Evolutionary conservation across 2,113 vertebrate species (phyloP).

Genomic region (Cheilinus undulatus): DNA sequence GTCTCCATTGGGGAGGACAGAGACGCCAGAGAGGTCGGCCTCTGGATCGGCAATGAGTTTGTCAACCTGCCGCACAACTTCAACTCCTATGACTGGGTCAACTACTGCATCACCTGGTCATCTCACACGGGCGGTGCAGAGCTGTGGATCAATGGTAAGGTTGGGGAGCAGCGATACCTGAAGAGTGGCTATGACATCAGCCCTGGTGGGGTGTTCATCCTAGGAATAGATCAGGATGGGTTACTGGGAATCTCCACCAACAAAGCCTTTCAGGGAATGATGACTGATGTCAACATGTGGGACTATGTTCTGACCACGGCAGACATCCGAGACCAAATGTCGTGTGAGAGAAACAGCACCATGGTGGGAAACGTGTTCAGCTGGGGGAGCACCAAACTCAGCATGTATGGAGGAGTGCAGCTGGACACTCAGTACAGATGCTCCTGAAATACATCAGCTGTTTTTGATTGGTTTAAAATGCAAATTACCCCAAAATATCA

Average conservation of each 20-base stretch:
- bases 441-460: slow-evolving; percentile 46
- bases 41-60: slow-evolving; percentile 84
- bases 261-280: slow-evolving; percentile 80
- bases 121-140: slow-evolving; percentile 75
- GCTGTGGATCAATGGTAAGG: slow-evolving; percentile 84
- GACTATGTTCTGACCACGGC: slow-evolving; percentile 78
- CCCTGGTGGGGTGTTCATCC: slow-evolving; percentile 75
- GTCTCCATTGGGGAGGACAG: slow-evolving; percentile 72
- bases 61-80: slow-evolving; percentile 81
- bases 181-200: slow-evolving; percentile 72
- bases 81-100: slow-evolving; percentile 76
- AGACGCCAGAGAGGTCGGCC: slow-evolving; percentile 67
- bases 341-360: slow-evolving; percentile 66
- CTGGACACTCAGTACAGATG: slow-evolving; percentile 85
- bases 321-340: slow-evolving; percentile 80
- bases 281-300: slow-evolving; percentile 86
- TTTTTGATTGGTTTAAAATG: neutral
- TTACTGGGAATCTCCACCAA: slow-evolving; percentile 82
- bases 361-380: slow-evolving; percentile 81
- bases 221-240: slow-evolving; percentile 85
- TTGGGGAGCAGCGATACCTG: slow-evolving; percentile 72
- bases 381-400: slow-evolving; percentile 84
- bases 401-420: slow-evolving; percentile 84
- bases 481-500: slow-evolving; percentile 13
- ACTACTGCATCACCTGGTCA: slow-evolving; percentile 86